phyloP scores from a whole-genome alignment of 1,140 invertebrate species.

The Leptinotarsa defecta region DNA sequence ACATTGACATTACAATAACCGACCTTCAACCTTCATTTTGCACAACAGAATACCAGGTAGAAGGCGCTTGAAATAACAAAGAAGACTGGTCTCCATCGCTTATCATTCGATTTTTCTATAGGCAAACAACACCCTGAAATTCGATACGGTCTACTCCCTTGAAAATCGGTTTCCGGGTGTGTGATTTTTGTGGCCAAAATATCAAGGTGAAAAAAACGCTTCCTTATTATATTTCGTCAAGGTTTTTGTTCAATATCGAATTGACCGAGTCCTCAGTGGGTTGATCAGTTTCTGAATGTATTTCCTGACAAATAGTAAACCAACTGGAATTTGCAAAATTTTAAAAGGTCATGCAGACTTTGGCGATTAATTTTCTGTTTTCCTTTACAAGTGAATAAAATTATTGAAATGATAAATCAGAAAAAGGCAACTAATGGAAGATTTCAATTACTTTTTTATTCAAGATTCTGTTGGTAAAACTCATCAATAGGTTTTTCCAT shows the following conservation, averaged over 20 bases:
- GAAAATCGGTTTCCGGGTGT: conserved; percentile 16
- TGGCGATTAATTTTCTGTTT: not conserved
- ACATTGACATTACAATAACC: conserved; percentile 53
- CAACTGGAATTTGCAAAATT: not conserved
- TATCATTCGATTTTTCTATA: not conserved
- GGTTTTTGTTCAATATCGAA: conserved; percentile 22
- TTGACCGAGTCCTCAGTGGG: conserved; percentile 14
- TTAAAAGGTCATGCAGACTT: not conserved
- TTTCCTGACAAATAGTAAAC: not conserved
- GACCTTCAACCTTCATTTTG: conserved; percentile 55
- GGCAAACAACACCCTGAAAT: conserved; percentile 4
- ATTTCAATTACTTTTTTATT: too few species aligned
- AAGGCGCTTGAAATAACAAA: conserved; percentile 13
- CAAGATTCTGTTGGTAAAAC: too few species aligned
- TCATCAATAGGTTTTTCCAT: too few species aligned
- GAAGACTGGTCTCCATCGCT: not conserved
- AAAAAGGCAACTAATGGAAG: too few species aligned
- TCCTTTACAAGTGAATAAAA: too few species aligned
- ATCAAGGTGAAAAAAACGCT: conserved; percentile 22
- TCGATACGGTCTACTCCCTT: conserved; percentile 9
- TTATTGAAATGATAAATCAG: too few species aligned
- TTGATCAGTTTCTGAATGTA: not conserved
- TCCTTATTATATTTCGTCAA: conserved; percentile 26
- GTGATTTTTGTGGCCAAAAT: conserved; percentile 20
- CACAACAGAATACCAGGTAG: conserved; percentile 29